Base-by-base conservation (phyloP, 2,113 vertebrate genomes). In the Lethenteron camtschaticum region DNA sequence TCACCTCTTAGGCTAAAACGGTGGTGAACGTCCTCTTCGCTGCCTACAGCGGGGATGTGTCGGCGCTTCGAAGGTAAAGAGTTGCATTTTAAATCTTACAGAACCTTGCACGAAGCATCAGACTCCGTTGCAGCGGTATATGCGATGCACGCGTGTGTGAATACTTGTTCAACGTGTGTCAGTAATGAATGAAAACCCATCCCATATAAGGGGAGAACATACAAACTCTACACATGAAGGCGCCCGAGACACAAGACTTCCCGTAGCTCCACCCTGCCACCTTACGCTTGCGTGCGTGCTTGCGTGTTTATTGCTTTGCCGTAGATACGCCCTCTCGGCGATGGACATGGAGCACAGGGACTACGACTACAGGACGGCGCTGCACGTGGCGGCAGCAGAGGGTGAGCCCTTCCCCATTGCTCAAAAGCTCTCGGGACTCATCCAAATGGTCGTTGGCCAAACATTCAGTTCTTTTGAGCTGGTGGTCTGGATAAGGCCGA, bases 1-100 rank as follows among this genome's bases (percentile, higher is more conserved):
- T 41, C 41, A 41, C 80, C 69, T 78, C n/a, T 16, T 75, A 88
- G 85, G 86, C 87, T 76, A 87, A 85, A 74, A 83, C 83, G 24
- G 80, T 88, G 75, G 83, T 89, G 72, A 87, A 82, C 75, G 76
- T 89, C 75, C 81, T 90, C 75, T 90, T 88, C 74, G 85, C 87
- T 7, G 85, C 85, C 13, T 86, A 83, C 73, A 87, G 82, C 77
- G 86, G 87, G 63, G 86, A 89, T 68, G 82, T 87, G 57, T 88
- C 85, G 1, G 86, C 85, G n/a, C 76, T 89, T 70, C 82, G 87
- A 77, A 84, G 85, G 87, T 89, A 77, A 77, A 74, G 69, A 7
- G 58, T 41, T 59, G 41, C 8, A 11, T 66, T 66, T 66, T 66
- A 66, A 9, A 66, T 66, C 14, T 66, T 66, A 11, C 24, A 11